These are phyloP conservation scores for Coptodon rendalli DNA, from an alignment of 2,113 vertebrate genomes.

Conservation along the genomic window DNA sequence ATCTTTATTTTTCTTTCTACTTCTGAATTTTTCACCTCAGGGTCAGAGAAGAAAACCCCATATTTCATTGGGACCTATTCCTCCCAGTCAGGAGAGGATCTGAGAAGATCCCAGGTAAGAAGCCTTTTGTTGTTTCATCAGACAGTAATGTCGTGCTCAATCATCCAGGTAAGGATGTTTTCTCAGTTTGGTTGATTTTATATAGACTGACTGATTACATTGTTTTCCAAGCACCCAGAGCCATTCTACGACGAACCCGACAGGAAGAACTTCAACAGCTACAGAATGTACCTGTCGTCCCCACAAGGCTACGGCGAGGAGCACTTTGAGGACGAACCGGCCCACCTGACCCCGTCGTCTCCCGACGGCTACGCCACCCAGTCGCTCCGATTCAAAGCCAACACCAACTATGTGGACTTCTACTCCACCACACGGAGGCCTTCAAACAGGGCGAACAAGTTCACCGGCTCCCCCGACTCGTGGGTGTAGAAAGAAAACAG, in stretches of 20 bases:
- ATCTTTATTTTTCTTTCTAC: neutral
- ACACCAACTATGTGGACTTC: slow-evolving; percentile 99
- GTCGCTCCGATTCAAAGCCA: slow-evolving; percentile 83
- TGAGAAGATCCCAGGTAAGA: slow-evolving; percentile 85
- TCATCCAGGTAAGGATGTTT: neutral
- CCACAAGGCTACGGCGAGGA: slow-evolving; percentile 91
- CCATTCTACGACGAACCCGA: slow-evolving; percentile 88
- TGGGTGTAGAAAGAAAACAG: slow-evolving; percentile 81
- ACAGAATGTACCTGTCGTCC: slow-evolving; percentile 89
- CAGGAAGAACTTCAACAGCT: slow-evolving; percentile 89
- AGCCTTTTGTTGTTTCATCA: neutral
- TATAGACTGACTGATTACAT: neutral
- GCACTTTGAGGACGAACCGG: slow-evolving; percentile 85
- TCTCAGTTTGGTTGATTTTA: neutral
- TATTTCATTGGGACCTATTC: slow-evolving; percentile 96
- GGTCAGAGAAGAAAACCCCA: slow-evolving; percentile 89
- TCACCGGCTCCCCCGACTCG: slow-evolving; percentile 95
- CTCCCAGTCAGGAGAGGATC: slow-evolving; percentile 91
- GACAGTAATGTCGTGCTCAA: neutral
- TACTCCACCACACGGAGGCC: slow-evolving; percentile 93
- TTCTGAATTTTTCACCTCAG: slow-evolving; percentile 56
- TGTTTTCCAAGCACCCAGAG: slow-evolving; percentile 79
- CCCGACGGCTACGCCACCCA: slow-evolving; percentile 79
- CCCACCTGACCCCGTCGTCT: slow-evolving; percentile 76
- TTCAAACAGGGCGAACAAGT: slow-evolving; percentile 90